Conservation (phyloP, 2,888 invertebrate species). For the Heliothis peltigera region DNA sequence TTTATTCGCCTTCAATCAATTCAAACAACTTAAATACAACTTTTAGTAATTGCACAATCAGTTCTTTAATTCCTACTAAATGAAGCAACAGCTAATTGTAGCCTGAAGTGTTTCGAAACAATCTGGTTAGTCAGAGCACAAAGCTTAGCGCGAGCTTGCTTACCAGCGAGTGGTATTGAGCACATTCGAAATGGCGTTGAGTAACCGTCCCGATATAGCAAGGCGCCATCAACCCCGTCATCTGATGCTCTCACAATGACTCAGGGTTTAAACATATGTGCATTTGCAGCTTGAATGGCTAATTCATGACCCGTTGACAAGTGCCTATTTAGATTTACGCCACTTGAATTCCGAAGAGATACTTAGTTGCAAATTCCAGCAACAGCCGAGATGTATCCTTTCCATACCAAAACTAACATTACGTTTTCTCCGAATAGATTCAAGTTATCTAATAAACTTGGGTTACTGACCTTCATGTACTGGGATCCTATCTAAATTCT, state of each 20-base stretch:
- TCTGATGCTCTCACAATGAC: constrained; percentile 70
- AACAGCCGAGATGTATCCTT: not conserved
- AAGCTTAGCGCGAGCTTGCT: constrained; percentile 53
- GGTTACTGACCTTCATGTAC: constrained; percentile 30
- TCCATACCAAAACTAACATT: not conserved
- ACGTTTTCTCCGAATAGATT: constrained; percentile 9
- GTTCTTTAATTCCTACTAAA: constrained; percentile 16
- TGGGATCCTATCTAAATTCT: constrained; percentile 35
- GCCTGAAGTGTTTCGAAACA: constrained; percentile 50
- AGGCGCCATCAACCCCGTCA: constrained; percentile 69
- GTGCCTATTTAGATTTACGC: constrained; percentile 19
- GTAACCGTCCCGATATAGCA: constrained; percentile 82
- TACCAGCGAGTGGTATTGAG: constrained; percentile 44
- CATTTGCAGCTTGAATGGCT: constrained; percentile 64
- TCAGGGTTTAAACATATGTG: constrained; percentile 74
- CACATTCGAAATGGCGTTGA: constrained; percentile 68
- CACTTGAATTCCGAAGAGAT: constrained; percentile 17
- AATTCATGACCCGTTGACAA: constrained; percentile 40
- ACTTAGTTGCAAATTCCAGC: not conserved
- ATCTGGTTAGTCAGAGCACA: constrained; percentile 54
- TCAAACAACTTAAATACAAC: not conserved
- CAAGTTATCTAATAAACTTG: constrained; percentile 6
- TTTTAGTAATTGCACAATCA: constrained; percentile 14
- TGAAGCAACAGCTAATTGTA: constrained; percentile 42
- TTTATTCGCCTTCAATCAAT: not conserved